These are phyloP conservation scores for Eleutherodactylus coqui DNA, from an alignment of 2,797 vertebrate species.

Conservation along the genomic window DNA sequence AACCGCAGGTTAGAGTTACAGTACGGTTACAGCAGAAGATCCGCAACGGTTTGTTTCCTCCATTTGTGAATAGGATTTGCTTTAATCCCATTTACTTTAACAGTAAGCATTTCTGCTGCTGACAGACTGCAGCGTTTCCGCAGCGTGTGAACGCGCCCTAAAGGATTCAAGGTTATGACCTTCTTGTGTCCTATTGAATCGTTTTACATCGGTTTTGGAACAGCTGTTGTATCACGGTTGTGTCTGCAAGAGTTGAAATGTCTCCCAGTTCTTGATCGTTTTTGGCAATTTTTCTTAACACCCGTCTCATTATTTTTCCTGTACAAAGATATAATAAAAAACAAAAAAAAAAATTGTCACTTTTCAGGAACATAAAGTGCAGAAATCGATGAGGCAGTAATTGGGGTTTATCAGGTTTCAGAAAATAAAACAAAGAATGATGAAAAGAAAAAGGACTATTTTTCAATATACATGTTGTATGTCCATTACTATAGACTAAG, in stretches of 20 bases:
- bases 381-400: no score
- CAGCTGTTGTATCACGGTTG: conserved; percentile 85
- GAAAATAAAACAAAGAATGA: not conserved
- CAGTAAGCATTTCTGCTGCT: no score
- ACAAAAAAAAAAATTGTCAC: not conserved
- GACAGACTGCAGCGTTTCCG: no score
- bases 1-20: no score
- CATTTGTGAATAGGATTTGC: no score
- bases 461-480: no score
- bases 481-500: no score
- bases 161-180: not conserved
- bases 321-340: conserved; percentile 39
- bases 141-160: no score
- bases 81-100: no score
- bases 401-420: not conserved
- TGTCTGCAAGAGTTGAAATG: conserved; percentile 90
- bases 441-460: no score
- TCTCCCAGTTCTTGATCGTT: conserved; percentile 91
- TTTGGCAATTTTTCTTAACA: conserved; percentile 91
- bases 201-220: conserved; percentile 86
- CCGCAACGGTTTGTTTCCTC: no score
- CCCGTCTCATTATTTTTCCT: conserved; percentile 97
- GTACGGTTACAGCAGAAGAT: no score
- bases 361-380: not conserved
- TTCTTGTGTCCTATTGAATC: conserved; percentile 69